Evolutionary conservation across 1,140 invertebrate species (phyloP).

Genomic region (Meloidogyne hapla): DNA sequence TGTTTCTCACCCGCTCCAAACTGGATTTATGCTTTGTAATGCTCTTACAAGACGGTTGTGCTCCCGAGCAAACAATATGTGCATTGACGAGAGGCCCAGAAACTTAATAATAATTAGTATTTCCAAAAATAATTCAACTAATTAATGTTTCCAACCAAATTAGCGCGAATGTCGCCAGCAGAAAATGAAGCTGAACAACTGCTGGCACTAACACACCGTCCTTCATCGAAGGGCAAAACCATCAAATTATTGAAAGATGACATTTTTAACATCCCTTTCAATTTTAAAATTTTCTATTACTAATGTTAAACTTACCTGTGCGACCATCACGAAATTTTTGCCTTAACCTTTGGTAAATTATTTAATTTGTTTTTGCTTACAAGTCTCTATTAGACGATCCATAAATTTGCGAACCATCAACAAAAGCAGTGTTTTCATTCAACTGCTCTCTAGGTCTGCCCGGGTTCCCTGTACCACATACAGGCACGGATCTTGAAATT

Average conservation of each 20-base stretch:
- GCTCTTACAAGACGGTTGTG: slow-evolving; percentile 48
- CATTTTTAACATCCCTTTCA: slow-evolving; percentile 52
- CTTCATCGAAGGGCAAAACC: slow-evolving; percentile 60
- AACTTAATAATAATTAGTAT: slow-evolving; percentile 43
- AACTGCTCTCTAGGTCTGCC: slow-evolving; percentile 56
- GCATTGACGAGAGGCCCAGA: slow-evolving; percentile 60
- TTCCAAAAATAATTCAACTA: neutral
- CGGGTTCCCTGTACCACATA: slow-evolving; percentile 53
- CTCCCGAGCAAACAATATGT: slow-evolving; percentile 62
- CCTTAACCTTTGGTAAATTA: neutral
- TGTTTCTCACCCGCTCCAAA: neutral
- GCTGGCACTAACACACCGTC: slow-evolving; percentile 44
- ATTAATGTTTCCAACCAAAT: slow-evolving; percentile 34
- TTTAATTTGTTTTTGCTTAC: neutral
- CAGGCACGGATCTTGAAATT: slow-evolving; percentile 60
- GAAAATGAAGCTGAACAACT: slow-evolving; percentile 59
- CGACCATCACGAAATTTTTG: slow-evolving; percentile 62
- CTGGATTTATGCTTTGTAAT: neutral
- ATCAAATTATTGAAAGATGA: slow-evolving; percentile 59
- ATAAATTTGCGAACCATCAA: slow-evolving; percentile 63
- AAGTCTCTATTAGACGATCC: slow-evolving; percentile 60
- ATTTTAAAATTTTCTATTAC: neutral
- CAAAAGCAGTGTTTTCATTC: slow-evolving; percentile 61
- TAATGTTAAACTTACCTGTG: slow-evolving; percentile 40
- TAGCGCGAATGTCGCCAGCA: slow-evolving; percentile 62